phyloP scores from a whole-genome alignment of 1,140 invertebrate species.

The Drosophila rufa region DNA sequence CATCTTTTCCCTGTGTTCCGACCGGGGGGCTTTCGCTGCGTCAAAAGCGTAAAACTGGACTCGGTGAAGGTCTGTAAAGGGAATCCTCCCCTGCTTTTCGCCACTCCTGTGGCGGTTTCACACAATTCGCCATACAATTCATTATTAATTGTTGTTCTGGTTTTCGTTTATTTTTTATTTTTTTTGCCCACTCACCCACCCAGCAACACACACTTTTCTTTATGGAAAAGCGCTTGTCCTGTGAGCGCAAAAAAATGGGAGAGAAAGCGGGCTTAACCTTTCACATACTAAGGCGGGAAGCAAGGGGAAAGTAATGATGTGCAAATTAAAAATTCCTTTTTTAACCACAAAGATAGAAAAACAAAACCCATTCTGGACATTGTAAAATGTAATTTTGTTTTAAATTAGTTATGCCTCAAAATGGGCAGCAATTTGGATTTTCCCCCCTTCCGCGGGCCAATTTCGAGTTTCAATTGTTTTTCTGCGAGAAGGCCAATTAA shows the following conservation, averaged over 20 bases:
- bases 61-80: background rate
- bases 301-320: conserved; percentile 59
- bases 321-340: conserved; percentile 78
- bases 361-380: conserved; percentile 3
- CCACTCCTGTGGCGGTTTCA: conserved; percentile 58
- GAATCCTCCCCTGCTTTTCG: background rate
- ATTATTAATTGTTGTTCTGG: conserved; percentile 81
- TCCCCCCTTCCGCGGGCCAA: conserved; percentile 3
- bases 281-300: conserved; percentile 42
- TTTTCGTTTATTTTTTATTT: conserved; percentile 48
- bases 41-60: conserved; percentile 69
- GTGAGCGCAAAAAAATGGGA: background rate
- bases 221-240: background rate
- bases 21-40: background rate
- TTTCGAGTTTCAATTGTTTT: conserved; percentile 69
- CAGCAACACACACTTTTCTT: conserved; percentile 2
- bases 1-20: background rate
- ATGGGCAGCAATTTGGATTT: conserved; percentile 28
- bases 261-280: conserved; percentile 56
- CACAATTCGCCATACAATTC: conserved; percentile 82
- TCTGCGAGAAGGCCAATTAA: conserved; percentile 69
- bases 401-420: conserved; percentile 21
- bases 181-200: conserved; percentile 3
- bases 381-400: conserved; percentile 19
- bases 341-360: background rate